phyloP scores from a whole-genome alignment of 2,113 vertebrate species.

The Hyla sarda region DNA sequence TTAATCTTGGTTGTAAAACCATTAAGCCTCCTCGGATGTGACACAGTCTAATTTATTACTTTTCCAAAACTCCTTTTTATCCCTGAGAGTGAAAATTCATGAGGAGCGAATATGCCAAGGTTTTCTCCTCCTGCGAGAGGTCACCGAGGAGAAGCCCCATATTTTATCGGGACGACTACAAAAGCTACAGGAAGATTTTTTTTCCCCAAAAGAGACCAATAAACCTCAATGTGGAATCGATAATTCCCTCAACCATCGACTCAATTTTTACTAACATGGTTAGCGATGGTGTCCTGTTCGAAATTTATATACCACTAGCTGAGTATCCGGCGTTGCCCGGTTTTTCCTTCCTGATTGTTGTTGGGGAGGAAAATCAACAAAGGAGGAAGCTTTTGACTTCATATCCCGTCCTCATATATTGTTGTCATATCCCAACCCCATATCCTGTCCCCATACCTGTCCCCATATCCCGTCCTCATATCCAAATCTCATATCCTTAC shows the following conservation, averaged over 20 bases:
- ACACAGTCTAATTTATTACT: constrained; percentile 53
- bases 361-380: too few relatives aligned
- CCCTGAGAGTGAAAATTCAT: constrained; percentile 43
- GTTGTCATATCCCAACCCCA: too few relatives aligned
- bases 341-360: too few relatives aligned
- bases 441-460: too few relatives aligned
- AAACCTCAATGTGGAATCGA: constrained; percentile 18
- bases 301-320: too few relatives aligned
- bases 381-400: too few relatives aligned
- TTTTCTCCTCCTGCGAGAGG: constrained; percentile 26
- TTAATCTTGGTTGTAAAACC: constrained; percentile 55
- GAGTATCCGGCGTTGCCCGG: too few relatives aligned
- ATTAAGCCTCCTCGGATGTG: constrained; percentile 53
- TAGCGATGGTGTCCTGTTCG: too few relatives aligned
- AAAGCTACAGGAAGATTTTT: neutral
- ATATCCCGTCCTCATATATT: too few relatives aligned
- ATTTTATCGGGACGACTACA: constrained; percentile 35
- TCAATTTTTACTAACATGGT: too few relatives aligned
- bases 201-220: constrained; percentile 33
- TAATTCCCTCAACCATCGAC: constrained; percentile 18
- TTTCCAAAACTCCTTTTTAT: constrained; percentile 49
- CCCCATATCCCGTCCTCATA: too few relatives aligned
- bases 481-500: too few relatives aligned
- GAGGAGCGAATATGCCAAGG: constrained; percentile 45
- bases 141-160: constrained; percentile 32